These are phyloP conservation scores for Pachycephala philippinensis DNA, from an alignment of 2,113 vertebrate genomes.

Conservation along the genomic window DNA sequence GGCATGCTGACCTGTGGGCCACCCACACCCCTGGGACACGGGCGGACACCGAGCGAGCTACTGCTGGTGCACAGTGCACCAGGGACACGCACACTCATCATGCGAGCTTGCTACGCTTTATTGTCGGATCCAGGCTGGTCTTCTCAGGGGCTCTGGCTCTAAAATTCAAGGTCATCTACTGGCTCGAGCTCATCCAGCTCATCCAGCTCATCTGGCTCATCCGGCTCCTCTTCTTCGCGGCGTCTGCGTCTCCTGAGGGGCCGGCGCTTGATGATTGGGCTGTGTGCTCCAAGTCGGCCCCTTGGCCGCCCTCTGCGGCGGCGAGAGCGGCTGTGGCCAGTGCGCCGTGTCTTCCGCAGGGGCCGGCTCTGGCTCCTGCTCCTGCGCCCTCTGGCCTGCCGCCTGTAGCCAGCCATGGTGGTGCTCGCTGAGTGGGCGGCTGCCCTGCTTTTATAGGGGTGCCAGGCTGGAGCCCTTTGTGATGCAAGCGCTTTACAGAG, in stretches of 20 bases:
- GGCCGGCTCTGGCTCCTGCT: not conserved
- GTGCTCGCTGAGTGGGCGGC: rapidly evolving
- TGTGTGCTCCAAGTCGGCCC: rapidly evolving
- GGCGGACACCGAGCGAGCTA: rapidly evolving
- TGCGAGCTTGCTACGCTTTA: not conserved
- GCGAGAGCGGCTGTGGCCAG: not conserved
- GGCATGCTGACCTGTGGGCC: rapidly evolving
- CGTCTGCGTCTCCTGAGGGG: not conserved
- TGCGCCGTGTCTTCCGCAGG: not conserved
- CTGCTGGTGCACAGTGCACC: too few species aligned
- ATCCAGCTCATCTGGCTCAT: not conserved
- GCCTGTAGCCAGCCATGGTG: not conserved
- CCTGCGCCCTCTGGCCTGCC: not conserved
- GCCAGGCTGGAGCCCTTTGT: not conserved
- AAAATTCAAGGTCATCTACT: rapidly evolving
- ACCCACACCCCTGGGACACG: rapidly evolving
- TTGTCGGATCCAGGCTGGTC: not conserved
- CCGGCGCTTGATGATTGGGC: not conserved
- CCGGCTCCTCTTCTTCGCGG: rapidly evolving
- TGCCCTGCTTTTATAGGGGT: not conserved
- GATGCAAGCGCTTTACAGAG: not conserved
- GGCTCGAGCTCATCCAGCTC: not conserved
- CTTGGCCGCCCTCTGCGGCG: not conserved
- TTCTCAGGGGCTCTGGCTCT: not conserved
- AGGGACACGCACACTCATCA: not conserved